Percentiles rank a stretch among this genome's conserved stretches.
Conservation (phyloP, 2,113 vertebrate species). For the Noctilio leporinus region DNA sequence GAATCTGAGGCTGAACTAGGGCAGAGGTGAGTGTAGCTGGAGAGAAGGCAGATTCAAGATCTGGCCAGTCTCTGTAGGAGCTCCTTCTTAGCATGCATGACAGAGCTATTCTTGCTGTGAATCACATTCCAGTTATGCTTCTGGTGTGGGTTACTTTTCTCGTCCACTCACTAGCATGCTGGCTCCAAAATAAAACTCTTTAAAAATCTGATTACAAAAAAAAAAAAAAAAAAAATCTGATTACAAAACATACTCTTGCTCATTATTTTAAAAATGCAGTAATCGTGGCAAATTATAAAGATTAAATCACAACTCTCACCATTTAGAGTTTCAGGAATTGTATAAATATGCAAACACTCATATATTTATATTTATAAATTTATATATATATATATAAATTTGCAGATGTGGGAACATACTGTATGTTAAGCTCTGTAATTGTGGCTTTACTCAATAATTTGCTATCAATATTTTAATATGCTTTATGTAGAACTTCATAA, state of each 20-base stretch:
- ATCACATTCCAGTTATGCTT: neutral
- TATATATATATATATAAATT: neutral
- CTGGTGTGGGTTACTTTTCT: neutral
- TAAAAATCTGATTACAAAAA: neutral
- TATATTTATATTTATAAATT: neutral
- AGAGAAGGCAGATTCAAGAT: neutral
- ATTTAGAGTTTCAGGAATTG: neutral
- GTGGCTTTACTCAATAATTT: neutral
- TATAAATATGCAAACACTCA: neutral
- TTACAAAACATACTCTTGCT: neutral
- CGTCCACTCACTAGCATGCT: neutral
- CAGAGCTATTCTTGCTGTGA: neutral
- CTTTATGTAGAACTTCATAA: neutral
- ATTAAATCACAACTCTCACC: neutral
- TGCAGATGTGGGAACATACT: neutral
- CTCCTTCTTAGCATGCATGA: neutral
- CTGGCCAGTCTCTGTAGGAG: neutral
- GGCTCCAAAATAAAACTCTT: neutral
- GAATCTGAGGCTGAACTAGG: neutral
- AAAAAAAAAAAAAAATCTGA: neutral
- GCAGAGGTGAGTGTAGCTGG: neutral
- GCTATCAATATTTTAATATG: neutral
- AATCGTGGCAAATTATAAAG: neutral
- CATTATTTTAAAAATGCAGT: neutral
- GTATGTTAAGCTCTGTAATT: neutral